Evolutionary conservation across 1,140 invertebrate species (phyloP), one percentile per base, ranked within the genome.

Genomic region (Sminthurinus signatus): DNA sequence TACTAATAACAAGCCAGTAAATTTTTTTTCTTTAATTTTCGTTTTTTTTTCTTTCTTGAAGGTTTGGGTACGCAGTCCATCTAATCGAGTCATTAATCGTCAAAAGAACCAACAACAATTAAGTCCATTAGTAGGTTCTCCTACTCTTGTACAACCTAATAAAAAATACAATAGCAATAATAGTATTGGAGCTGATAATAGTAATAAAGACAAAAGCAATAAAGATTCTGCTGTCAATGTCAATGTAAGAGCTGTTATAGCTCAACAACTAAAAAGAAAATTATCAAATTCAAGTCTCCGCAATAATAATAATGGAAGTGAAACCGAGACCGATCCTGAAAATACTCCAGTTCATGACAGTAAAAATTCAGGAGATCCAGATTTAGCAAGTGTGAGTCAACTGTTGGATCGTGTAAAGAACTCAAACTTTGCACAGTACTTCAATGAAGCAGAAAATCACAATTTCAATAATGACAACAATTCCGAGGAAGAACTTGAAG

Each of bases 331-430:
- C 8, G 73, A 70, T 12, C 75, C 77, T 46, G 74, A 74, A 19
- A 58, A 39, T 55, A 42, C 57, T 52, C 31, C 42, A 55, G 65
- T 43, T 32, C 62, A 62, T 39, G 57, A 43, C 17, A 59, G 28
- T 2, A 50, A 58, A 25, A 60, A 21, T 21, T 39, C 31, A 12
- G 62, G 61, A 51, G 70, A 68, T 19, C 68, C 80, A 2, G 88
- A 90, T 74, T 76, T 90, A 36, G 88, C 86, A 1, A 85, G 87
- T 36, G 87, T 91, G 0, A 85, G 88, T 0, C 84, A 86, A 43
- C 77, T 88, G 3, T 76, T 90, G 58, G 89, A 91, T 64, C 91
- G 91, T 69, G 86, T 87, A 0, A 88, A 88, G 60, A 84, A 85
- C 75, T 76, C 83, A 74, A 77, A 85, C 74, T 81, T 89, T 80